Conservation (phyloP, 1,140 invertebrate genomes). For the Nylanderia fulva region DNA sequence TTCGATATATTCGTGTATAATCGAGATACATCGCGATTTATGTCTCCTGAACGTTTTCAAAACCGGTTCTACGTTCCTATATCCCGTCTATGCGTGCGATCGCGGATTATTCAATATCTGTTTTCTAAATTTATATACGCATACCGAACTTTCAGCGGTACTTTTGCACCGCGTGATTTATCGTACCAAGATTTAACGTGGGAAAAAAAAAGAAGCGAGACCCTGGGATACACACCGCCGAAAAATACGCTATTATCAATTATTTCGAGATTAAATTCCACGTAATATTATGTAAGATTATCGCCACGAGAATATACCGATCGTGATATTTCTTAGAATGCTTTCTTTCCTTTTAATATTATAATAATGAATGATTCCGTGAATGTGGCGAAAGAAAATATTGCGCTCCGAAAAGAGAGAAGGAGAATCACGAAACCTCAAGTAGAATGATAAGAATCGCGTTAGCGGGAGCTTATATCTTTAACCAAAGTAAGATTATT, state of each 20-base stretch:
- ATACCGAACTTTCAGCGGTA: slow-evolving; percentile 21
- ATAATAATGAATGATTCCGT: neutral
- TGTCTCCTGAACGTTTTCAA: slow-evolving; percentile 46
- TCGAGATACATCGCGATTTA: slow-evolving; percentile 48
- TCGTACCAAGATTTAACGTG: neutral
- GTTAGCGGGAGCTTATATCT: neutral
- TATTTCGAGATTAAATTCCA: neutral
- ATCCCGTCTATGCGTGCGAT: neutral
- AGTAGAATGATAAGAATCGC: neutral
- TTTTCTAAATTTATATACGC: slow-evolving; percentile 31
- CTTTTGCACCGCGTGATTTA: slow-evolving; percentile 17
- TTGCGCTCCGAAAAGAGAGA: no score
- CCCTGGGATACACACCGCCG: neutral
- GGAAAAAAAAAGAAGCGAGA: neutral
- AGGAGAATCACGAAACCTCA: neutral
- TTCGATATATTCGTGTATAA: slow-evolving; percentile 32
- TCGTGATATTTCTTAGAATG: neutral
- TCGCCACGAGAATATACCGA: neutral
- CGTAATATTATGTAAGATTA: neutral
- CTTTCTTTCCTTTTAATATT: neutral
- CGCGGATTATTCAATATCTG: slow-evolving; percentile 51
- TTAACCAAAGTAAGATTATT: slow-evolving; percentile 11
- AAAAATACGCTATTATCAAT: neutral
- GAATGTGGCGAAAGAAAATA: neutral
- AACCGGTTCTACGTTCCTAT: slow-evolving; percentile 56